A percentile compares a stretch with the other conserved stretches of the same genome.
These are phyloP conservation scores for Ceratotherium simum DNA, from an alignment of 2,113 vertebrate genomes.

Conservation along the genomic window DNA sequence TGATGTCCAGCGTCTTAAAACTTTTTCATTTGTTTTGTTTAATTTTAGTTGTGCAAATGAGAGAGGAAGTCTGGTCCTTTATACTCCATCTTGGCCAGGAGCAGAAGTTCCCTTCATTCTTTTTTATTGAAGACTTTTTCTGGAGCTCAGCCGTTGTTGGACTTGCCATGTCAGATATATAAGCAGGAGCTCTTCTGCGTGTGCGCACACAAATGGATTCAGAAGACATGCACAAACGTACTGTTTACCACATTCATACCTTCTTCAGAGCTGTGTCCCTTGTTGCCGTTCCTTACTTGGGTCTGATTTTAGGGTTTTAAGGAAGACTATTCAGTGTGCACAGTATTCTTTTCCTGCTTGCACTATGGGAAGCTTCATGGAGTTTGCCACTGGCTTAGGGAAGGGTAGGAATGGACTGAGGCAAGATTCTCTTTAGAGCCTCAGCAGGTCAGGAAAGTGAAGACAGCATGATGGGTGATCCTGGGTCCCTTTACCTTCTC, in stretches of 20 bases:
- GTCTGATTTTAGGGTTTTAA: not conserved
- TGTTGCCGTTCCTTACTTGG: not conserved
- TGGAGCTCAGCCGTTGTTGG: not conserved
- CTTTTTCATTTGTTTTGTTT: not conserved
- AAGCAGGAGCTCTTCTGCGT: not conserved
- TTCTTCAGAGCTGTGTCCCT: not conserved
- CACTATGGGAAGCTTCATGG: not conserved
- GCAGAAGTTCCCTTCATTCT: not conserved
- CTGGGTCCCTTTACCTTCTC: not conserved
- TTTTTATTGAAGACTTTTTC: not conserved
- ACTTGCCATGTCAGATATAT: not conserved
- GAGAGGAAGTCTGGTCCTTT: not conserved
- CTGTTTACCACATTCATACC: not conserved
- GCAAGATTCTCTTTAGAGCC: not conserved
- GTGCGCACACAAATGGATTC: not conserved
- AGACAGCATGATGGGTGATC: not conserved
- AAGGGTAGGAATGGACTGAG: not conserved
- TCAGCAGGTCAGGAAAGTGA: not conserved
- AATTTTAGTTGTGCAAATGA: not conserved
- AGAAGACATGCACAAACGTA: not conserved
- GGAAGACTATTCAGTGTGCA: not conserved
- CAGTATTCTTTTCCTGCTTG: not conserved
- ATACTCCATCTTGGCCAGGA: not conserved
- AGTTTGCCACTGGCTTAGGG: not conserved
- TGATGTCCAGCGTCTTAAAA: not conserved